These are phyloP conservation scores for Cryptocheilus praepositus DNA, from an alignment of 2,888 invertebrate species.

Conservation along the genomic window DNA sequence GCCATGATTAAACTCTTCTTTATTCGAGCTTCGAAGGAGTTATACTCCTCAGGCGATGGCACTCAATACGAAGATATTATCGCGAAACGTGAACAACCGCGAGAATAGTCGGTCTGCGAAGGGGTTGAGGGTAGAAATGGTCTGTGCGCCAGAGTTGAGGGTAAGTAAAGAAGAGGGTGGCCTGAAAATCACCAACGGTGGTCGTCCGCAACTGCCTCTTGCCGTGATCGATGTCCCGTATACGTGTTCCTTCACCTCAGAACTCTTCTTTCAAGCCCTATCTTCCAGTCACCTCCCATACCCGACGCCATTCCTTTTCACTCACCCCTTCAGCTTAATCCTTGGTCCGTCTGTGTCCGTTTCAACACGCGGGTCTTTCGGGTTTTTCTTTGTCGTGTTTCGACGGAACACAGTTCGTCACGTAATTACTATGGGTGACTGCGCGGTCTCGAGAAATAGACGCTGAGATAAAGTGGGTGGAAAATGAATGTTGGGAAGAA, in stretches of 20 bases:
- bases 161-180: not conserved
- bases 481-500: too few species aligned
- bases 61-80: slow-evolving; percentile 4
- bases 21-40: not conserved
- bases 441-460: too few species aligned
- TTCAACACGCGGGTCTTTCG: too few species aligned
- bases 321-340: not conserved
- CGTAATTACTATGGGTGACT: too few species aligned
- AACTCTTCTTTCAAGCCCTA: too few species aligned
- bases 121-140: not conserved
- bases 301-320: not conserved
- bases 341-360: not conserved
- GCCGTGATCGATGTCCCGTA: not conserved
- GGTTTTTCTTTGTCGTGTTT: too few species aligned
- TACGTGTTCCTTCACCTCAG: not conserved
- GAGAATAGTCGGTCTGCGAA: not conserved
- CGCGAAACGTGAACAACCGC: slow-evolving; percentile 1
- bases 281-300: not conserved
- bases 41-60: not conserved
- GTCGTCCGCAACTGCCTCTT: slow-evolving; percentile 1
- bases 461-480: too few species aligned
- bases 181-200: not conserved
- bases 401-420: too few species aligned
- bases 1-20: not conserved
- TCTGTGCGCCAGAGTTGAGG: not conserved